Evolutionary conservation across 2,888 invertebrate genomes (phyloP), one percentile per base, ranked within the genome.

Genomic region (Saturnia japonica): DNA sequence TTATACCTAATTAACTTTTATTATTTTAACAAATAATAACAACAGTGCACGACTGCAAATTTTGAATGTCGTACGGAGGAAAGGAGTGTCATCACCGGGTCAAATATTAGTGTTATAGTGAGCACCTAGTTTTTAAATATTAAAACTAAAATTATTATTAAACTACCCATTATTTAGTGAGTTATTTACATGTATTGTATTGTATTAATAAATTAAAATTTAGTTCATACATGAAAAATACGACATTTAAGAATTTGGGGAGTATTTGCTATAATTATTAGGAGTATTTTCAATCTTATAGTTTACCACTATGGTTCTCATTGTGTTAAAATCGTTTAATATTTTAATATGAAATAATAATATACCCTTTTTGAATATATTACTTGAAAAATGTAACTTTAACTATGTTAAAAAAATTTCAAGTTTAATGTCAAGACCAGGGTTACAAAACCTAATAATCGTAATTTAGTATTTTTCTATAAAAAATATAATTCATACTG

Each of bases 21-120:
- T 70, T 70, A 70, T 70, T 70, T 70, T 66, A 54, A 51, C 51
- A 54, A 70, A 54, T 19, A 70, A 70, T 70, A 57, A 54, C 19
- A 40, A 64, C 11, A 1, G 34, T 16, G n/a, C 19, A 40, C 40
- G n/a, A 19, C 1, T 16, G 8, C 14, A 14, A 28, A 12, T 64
- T 64, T 64, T 64, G 1, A 64, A 64, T 60, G 22, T 22, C 40
- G 40, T 22, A 54, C 54, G 8, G n/a, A 64, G 19, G 40, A 16
- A 54, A n/a, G n/a, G n/a, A 64, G 19, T 40, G 11, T 14, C 6
- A 19, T 1, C 34, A 19, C 12, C 40, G 40, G 8, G 16, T 0
- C 8, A 19, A 40, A n/a, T n/a, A n/a, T 25, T n/a, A 64, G 40
- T 64, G 40, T 64, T 8, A 40, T 1, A 64, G 28, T 16, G 28